Evolutionary conservation across 2,797 vertebrate genomes (phyloP).

Genomic region (Epinephelus malabaricus): DNA sequence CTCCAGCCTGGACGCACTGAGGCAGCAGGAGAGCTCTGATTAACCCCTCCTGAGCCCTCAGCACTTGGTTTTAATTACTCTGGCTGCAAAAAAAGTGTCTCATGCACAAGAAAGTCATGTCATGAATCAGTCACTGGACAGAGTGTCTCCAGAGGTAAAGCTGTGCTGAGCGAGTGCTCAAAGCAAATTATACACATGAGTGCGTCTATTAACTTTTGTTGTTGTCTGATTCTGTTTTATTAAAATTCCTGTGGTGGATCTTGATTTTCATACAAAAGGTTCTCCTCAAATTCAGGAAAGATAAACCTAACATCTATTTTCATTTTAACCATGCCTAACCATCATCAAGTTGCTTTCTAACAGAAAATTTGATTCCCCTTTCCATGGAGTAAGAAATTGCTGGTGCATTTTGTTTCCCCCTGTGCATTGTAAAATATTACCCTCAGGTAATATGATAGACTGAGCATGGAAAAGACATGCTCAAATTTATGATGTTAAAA

Average conservation of each 20-base stretch:
- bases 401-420: not conserved
- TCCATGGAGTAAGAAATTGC: not conserved
- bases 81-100: conserved; percentile 21
- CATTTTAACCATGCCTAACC: not conserved
- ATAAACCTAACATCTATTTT: not conserved
- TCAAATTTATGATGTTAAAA: conserved; percentile 4
- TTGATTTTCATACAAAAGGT: not conserved
- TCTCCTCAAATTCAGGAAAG: not conserved
- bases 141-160: conserved; percentile 32
- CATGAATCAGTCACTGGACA: conserved; percentile 36
- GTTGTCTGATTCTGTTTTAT: not conserved
- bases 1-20: conserved; percentile 16
- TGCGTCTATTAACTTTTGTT: not conserved
- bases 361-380: not conserved
- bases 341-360: not conserved
- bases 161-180: not conserved
- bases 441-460: not conserved
- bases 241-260: not conserved
- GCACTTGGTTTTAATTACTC: conserved; percentile 47
- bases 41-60: conserved; percentile 39
- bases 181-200: not conserved
- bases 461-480: not conserved
- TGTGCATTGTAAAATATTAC: not conserved
- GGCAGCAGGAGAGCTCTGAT: conserved; percentile 30
- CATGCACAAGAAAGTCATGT: conserved; percentile 31